A percentile compares a stretch with the other conserved stretches of the same genome.
Conservation (phyloP, 2,888 invertebrate genomes). For the Acrobasis suavella region DNA sequence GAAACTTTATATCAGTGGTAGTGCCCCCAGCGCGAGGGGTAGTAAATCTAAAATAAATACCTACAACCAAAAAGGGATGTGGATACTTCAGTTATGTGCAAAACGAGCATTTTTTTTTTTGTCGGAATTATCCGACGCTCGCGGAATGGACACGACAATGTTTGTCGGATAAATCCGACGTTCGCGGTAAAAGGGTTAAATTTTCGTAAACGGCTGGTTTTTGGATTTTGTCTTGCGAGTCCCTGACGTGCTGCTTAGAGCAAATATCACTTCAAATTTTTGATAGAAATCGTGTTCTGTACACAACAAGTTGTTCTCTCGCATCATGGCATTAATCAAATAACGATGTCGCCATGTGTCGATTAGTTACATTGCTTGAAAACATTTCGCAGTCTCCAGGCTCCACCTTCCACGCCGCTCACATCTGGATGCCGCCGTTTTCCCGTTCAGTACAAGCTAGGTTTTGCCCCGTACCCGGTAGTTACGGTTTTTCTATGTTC, state of each 20-base stretch:
- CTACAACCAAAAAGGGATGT: too few species aligned
- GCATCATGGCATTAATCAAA: background rate
- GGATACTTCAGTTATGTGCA: too few species aligned
- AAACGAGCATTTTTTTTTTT: too few species aligned
- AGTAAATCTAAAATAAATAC: too few species aligned
- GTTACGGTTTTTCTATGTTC: conserved; percentile 60
- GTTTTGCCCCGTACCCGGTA: conserved; percentile 53
- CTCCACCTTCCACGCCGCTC: background rate
- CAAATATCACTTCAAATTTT: background rate
- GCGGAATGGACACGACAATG: too few species aligned
- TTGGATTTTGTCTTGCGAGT: background rate
- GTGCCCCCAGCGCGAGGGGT: too few species aligned
- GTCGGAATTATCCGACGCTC: too few species aligned
- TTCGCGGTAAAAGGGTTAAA: too few species aligned
- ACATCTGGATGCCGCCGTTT: conserved; percentile 12
- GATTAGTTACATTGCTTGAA: background rate
- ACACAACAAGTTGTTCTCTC: background rate
- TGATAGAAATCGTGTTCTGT: too few species aligned
- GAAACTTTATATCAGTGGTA: too few species aligned
- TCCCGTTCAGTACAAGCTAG: conserved; percentile 16
- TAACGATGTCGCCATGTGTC: conserved; percentile 3
- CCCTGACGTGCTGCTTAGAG: background rate
- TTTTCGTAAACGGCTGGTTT: too few species aligned
- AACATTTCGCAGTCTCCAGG: conserved; percentile 4
- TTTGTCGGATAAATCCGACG: too few species aligned